Percentiles rank a stretch among this genome's conserved stretches.
Evolutionary conservation across 92 coral and sea anemone genomes (phyloP).

Genomic region (Phymanthus crucifer): DNA sequence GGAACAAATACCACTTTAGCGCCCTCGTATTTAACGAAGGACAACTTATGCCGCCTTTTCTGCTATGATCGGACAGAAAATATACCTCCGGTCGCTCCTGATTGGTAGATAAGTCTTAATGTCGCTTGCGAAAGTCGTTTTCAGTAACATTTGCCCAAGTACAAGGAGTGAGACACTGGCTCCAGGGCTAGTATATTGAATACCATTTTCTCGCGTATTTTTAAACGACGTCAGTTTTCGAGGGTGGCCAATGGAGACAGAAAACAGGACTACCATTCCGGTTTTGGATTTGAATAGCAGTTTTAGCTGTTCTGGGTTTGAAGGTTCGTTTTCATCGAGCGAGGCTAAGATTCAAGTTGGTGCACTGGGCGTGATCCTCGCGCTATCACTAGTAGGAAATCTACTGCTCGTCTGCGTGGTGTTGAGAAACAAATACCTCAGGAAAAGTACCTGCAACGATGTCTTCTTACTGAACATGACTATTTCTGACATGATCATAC

Average conservation of each 20-base stretch:
- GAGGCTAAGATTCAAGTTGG: background rate
- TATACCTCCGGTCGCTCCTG: too few relatives aligned
- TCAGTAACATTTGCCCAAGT: too few relatives aligned
- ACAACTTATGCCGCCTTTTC: too few relatives aligned
- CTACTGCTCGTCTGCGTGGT: background rate
- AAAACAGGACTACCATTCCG: background rate
- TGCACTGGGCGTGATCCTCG: background rate
- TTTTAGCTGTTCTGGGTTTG: background rate
- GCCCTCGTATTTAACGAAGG: too few relatives aligned
- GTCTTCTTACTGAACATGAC: background rate
- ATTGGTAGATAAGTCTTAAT: too few relatives aligned
- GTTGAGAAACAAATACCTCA: background rate
- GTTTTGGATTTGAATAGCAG: background rate
- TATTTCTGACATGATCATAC: background rate
- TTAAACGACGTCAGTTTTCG: background rate
- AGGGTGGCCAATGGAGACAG: background rate
- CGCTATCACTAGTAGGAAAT: background rate
- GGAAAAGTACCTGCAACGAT: background rate
- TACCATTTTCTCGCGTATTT: background rate
- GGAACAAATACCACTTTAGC: too few relatives aligned
- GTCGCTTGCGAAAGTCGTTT: too few relatives aligned
- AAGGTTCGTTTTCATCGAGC: background rate
- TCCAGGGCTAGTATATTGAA: background rate
- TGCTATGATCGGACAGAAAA: too few relatives aligned
- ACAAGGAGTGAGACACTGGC: too few relatives aligned